A percentile compares a stretch with the other conserved stretches of the same genome.
These are phyloP conservation scores for Acromyrmex heyeri DNA, from an alignment of 1,140 invertebrate species.

Conservation along the genomic window DNA sequence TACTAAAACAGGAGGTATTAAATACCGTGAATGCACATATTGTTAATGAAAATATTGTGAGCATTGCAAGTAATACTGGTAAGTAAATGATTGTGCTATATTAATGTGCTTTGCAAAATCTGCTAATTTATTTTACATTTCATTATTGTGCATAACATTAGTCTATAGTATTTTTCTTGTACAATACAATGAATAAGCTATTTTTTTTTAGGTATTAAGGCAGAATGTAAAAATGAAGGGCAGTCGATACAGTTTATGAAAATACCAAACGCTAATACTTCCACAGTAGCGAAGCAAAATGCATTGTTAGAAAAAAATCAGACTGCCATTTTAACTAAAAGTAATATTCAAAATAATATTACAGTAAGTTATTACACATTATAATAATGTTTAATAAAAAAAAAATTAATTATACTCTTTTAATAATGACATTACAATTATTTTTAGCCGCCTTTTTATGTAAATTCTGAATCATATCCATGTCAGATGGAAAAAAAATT, in stretches of 20 bases:
- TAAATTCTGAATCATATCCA: slow-evolving; percentile 42
- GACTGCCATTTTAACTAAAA: slow-evolving; percentile 67
- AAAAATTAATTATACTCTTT: not conserved
- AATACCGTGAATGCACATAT: slow-evolving; percentile 77
- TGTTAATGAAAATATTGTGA: slow-evolving; percentile 77
- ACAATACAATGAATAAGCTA: not conserved
- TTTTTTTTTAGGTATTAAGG: slow-evolving; percentile 58
- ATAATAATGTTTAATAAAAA: not conserved
- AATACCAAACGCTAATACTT: slow-evolving; percentile 77
- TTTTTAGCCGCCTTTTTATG: slow-evolving; percentile 45
- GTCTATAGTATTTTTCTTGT: slow-evolving; percentile 8
- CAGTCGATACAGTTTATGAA: slow-evolving; percentile 81
- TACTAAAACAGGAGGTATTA: slow-evolving; percentile 68
- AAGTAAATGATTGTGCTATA: slow-evolving; percentile 31
- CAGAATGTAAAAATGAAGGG: slow-evolving; percentile 73
- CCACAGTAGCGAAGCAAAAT: slow-evolving; percentile 75
- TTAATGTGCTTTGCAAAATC: slow-evolving; percentile 22
- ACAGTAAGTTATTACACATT: slow-evolving; percentile 58
- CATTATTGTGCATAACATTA: slow-evolving; percentile 15
- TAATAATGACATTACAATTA: slow-evolving; percentile 26
- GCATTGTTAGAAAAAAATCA: slow-evolving; percentile 65
- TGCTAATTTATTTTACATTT: not conserved
- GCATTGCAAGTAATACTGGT: slow-evolving; percentile 79
- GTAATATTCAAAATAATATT: slow-evolving; percentile 68
- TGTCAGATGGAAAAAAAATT: slow-evolving; percentile 56